These are phyloP conservation scores for Ischnus inquisitorius DNA, from an alignment of 2,888 invertebrate genomes.

Conservation along the genomic window DNA sequence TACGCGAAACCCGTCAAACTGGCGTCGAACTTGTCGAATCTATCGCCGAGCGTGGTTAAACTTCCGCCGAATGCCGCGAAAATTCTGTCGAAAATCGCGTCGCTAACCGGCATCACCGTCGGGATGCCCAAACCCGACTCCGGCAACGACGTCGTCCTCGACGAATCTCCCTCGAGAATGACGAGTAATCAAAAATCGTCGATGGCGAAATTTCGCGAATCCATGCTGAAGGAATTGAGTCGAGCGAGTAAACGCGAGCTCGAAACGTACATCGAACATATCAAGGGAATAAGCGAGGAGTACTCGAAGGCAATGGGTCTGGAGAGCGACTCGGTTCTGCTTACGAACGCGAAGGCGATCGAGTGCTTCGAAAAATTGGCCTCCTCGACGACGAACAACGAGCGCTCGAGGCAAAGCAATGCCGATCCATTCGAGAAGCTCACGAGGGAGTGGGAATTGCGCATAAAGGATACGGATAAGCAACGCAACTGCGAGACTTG, in stretches of 20 bases:
- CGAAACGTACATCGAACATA: slow-evolving; percentile 72
- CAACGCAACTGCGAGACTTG: slow-evolving; percentile 73
- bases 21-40: not conserved
- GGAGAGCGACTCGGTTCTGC: slow-evolving; percentile 57
- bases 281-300: slow-evolving; percentile 70
- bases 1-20: not conserved
- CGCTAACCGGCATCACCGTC: slow-evolving; percentile 6
- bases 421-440: slow-evolving; percentile 49
- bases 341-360: slow-evolving; percentile 70
- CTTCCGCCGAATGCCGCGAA: slow-evolving; percentile 4
- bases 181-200: slow-evolving; percentile 46
- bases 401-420: not conserved
- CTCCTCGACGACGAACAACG: slow-evolving; percentile 28
- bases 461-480: slow-evolving; percentile 49
- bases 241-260: slow-evolving; percentile 44
- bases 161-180: slow-evolving; percentile 22
- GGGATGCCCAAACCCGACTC: not conserved
- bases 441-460: slow-evolving; percentile 74
- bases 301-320: slow-evolving; percentile 70
- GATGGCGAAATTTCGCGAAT: slow-evolving; percentile 46
- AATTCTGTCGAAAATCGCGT: not conserved
- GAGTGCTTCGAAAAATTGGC: slow-evolving; percentile 66
- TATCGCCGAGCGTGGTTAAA: not conserved
- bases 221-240: slow-evolving; percentile 49
- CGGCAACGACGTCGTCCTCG: not conserved